Base-by-base conservation (phyloP, 2,888 invertebrate species). In the Asteroscopus sphinx region DNA sequence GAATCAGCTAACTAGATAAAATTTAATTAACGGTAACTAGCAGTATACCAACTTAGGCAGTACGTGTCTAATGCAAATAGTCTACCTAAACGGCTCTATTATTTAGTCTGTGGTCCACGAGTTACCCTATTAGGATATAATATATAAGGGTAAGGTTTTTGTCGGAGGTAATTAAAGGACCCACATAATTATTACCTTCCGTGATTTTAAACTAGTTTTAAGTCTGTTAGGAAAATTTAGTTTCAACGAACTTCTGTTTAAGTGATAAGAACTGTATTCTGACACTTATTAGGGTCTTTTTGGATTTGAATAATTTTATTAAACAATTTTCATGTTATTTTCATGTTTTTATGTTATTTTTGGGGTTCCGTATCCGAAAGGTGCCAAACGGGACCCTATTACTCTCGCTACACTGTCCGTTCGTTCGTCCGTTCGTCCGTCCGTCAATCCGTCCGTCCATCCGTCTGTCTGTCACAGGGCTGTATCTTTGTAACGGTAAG, bases 121-220 rank as follows among this genome's bases (percentile, higher is more conserved):
- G 42, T 39, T 44, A 46, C 33, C 11, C 35, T 12, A 40, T 48
- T 26, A 26, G 40, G 12, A 11, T 5, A 21, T 6, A 17, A 54
- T 65, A 49, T 55, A 62, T 62, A 39, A 48, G 39, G 69, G 56
- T 49, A 46, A 5, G 36, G 47, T 68, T 62, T 62, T 66, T 68
- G 56, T 56, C 12, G 17, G 16, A 49, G 47, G 49, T 69, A 56
- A 68, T 68, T 56, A 56, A 63, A 62, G 56, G 30, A 0, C 45
- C 51, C 61, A 41, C 46, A 66, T 68, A 55, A 68, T 66, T 61
- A 62, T 62, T 45, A 45, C 67, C 25, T 1, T 61, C 45, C 26
- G 42, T 28, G 63, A 68, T 68, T 48, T 15, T 21, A 17, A 52
- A 45, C 41, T 60, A 59, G 45, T 67, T 48, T 51, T 51, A 67